Evolutionary conservation across 2,113 vertebrate species (phyloP), one percentile per base, ranked within the genome.

Genomic region (Siniperca knerii): DNA sequence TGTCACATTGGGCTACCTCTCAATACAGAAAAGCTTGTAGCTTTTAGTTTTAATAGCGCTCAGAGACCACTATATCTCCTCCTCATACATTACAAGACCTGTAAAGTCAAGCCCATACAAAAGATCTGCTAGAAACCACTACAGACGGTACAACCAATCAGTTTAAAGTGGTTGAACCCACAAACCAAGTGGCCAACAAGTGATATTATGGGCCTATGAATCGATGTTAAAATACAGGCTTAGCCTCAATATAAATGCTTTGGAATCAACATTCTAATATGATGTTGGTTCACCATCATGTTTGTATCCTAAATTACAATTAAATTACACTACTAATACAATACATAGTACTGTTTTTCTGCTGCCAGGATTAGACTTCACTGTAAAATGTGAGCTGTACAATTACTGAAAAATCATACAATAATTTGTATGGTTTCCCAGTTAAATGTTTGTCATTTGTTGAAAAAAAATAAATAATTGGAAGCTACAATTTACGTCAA

Each of bases 31-130:
- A 88, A 46, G 71, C 55, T 61, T 29, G 25, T 29, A 75, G 73
- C 67, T 46, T 81, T 84, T 62, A 81, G 58, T 61, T 87, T 91
- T 77, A 81, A 85, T 55, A 73, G 79, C 4, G 0, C 65, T 64
- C 54, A 33, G 85, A 87, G 75, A 82, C 83, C 75, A 74, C 71
- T 71, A 46, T 10, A 37, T 72, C 40, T 65, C 25, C 58, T 67
- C 62, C 66, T 77, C 66, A 66, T 88, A 66, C 64, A 83, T 89
- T 81, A 80, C n/a, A 72, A 78, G 69, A 61, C 48, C 66, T 73
- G 57, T 77, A 61, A 88, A 79, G 66, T 68, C 81, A 77, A 58
- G 71, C 21, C 40, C 23, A 55, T 55, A 29, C 10, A 10, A 48
- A 61, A 1, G 42, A 52, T 76, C 57, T 52, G 23, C 42, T 68